These are phyloP conservation scores for Neuroterus valhalla DNA, from an alignment of 1,140 invertebrate species.

Conservation along the genomic window DNA sequence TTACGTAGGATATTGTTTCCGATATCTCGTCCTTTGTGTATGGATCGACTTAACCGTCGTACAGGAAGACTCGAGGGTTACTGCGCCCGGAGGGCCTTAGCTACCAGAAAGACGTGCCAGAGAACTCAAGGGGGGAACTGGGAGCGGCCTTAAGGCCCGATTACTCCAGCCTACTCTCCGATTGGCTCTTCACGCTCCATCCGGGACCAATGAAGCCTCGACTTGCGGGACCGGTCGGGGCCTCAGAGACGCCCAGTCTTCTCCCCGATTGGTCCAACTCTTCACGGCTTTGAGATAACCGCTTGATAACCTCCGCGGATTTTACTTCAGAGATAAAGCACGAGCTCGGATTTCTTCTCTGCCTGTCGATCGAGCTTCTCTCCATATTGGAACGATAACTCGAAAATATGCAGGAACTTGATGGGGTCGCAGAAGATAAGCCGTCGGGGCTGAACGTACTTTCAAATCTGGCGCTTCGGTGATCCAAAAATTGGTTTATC, in stretches of 20 bases:
- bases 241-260: slow-evolving; percentile 48
- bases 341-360: slow-evolving; percentile 29
- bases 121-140: slow-evolving; percentile 52
- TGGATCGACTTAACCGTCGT: slow-evolving; percentile 70
- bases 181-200: slow-evolving; percentile 54
- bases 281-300: slow-evolving; percentile 45
- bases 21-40: slow-evolving; percentile 65
- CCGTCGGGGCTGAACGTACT: too few species aligned
- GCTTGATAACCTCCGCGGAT: slow-evolving; percentile 40
- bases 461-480: too few species aligned
- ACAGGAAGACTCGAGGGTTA: slow-evolving; percentile 75
- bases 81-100: slow-evolving; percentile 75
- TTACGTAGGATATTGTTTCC: slow-evolving; percentile 69
- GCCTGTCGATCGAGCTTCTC: neutral
- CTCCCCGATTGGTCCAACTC: slow-evolving; percentile 54
- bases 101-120: slow-evolving; percentile 68
- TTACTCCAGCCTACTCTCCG: slow-evolving; percentile 33
- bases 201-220: slow-evolving; percentile 53
- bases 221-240: slow-evolving; percentile 30
- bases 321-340: slow-evolving; percentile 46
- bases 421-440: too few species aligned
- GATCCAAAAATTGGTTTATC: too few species aligned
- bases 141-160: slow-evolving; percentile 56
- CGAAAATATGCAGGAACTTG: too few species aligned
- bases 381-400: neutral